Conservation (phyloP, 2,888 invertebrate genomes). For the Dolichomitus sp. region DNA sequence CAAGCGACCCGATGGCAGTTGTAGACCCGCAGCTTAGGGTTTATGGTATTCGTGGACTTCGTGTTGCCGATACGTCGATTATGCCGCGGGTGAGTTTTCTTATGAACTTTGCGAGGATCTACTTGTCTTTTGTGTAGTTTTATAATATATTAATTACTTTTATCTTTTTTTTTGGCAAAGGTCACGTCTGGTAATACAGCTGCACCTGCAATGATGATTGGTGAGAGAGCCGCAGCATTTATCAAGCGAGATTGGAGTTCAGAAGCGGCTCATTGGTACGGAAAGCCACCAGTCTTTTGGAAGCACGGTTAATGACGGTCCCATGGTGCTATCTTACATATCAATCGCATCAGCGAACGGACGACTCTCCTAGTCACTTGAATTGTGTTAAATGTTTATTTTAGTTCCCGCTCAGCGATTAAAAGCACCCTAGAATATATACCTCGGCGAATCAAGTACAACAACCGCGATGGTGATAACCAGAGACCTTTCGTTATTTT, state of each 20-base stretch:
- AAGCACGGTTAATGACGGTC: constrained; percentile 58
- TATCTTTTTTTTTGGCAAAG: constrained; percentile 66
- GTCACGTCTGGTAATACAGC: constrained; percentile 87
- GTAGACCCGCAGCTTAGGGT: constrained; percentile 91
- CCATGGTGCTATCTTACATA: constrained; percentile 9
- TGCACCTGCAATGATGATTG: constrained; percentile 89
- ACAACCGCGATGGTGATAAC: constrained; percentile 76
- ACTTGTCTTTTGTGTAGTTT: not conserved
- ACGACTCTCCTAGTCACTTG: constrained; percentile 44
- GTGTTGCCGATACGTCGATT: constrained; percentile 89
- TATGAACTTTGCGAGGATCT: not conserved
- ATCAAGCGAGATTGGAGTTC: constrained; percentile 86
- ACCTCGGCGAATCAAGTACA: constrained; percentile 80
- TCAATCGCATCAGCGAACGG: constrained; percentile 28
- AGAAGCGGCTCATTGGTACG: constrained; percentile 82
- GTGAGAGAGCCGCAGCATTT: constrained; percentile 88
- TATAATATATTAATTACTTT: not conserved
- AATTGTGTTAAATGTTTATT: constrained; percentile 31
- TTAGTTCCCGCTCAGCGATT: constrained; percentile 15
- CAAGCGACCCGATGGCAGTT: constrained; percentile 91
- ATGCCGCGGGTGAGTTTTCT: constrained; percentile 87
- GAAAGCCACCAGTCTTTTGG: constrained; percentile 63
- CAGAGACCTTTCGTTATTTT: no score
- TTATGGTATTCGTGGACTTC: constrained; percentile 88
- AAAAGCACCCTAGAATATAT: constrained; percentile 67